phyloP scores from a whole-genome alignment of 2,888 invertebrate genomes.

The Drosophila dives region DNA sequence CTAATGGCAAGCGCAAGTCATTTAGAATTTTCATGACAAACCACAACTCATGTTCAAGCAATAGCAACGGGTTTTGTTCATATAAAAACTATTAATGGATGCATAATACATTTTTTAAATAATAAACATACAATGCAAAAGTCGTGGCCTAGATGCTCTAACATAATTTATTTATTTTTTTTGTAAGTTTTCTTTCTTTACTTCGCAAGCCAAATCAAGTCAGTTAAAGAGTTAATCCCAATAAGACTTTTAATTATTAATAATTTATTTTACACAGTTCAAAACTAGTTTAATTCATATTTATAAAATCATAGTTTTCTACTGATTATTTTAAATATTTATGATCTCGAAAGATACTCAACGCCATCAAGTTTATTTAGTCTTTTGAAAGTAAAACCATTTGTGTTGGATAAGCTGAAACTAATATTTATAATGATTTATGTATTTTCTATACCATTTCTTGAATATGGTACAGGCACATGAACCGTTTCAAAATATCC shows the following conservation, averaged over 20 bases:
- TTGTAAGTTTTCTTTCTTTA: neutral
- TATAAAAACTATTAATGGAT: slow-evolving; percentile 67
- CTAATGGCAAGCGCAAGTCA: slow-evolving; percentile 65
- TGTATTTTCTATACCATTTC: neutral
- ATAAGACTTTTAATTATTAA: neutral
- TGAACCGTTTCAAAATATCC: slow-evolving; percentile 10
- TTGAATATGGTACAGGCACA: slow-evolving; percentile 15
- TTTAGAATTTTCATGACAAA: slow-evolving; percentile 74
- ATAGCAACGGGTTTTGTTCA: slow-evolving; percentile 47
- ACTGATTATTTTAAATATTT: neutral
- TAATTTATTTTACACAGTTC: neutral
- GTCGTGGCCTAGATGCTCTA: slow-evolving; percentile 18
- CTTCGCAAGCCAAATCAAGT: neutral
- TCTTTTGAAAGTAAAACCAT: neutral
- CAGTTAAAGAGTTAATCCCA: too few species aligned
- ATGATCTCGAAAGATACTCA: neutral
- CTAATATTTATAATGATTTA: neutral
- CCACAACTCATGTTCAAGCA: slow-evolving; percentile 50
- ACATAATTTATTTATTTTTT: neutral
- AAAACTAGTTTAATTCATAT: neutral
- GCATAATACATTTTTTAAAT: slow-evolving; percentile 45
- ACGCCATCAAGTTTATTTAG: neutral
- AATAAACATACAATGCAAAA: slow-evolving; percentile 19
- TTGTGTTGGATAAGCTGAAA: neutral
- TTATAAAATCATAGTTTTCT: neutral